phyloP scores from a whole-genome alignment of 35 echinoderm and acorn worm species.

The Apostichopus parvimensis region DNA sequence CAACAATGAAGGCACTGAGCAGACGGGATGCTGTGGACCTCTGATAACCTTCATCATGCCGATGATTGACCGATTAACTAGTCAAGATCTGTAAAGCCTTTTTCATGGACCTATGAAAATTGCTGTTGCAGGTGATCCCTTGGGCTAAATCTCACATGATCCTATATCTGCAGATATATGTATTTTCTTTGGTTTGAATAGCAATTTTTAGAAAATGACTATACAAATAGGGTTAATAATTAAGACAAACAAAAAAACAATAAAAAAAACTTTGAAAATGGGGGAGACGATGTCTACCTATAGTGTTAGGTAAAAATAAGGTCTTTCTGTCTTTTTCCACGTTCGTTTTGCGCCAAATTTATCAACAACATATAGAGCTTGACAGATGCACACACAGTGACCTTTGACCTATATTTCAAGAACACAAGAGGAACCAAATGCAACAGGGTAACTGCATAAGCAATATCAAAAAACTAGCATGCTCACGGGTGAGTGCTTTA shows the following conservation, averaged over 20 bases:
- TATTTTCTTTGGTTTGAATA: too few relatives aligned
- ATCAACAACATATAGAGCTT: too few relatives aligned
- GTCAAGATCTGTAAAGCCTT: not conserved
- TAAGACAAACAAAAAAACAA: constrained; percentile 2
- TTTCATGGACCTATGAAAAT: not conserved
- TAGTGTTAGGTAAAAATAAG: too few relatives aligned
- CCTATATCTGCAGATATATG: not conserved
- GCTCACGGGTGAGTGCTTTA: too few relatives aligned
- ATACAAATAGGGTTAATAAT: constrained; percentile 9
- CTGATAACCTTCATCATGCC: constrained; percentile 25
- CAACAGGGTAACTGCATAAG: too few relatives aligned
- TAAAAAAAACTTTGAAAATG: not conserved
- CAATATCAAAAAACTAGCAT: too few relatives aligned
- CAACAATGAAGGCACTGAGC: constrained; percentile 24
- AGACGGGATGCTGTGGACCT: constrained; percentile 20
- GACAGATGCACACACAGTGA: too few relatives aligned
- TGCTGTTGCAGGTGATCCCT: not conserved
- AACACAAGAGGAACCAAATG: too few relatives aligned
- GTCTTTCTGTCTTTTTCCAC: too few relatives aligned
- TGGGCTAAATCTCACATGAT: not conserved
- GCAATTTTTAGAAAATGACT: not conserved
- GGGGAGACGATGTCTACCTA: too few relatives aligned
- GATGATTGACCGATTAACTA: constrained; percentile 3
- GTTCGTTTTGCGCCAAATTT: too few relatives aligned
- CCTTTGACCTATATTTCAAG: too few relatives aligned